Conservation (phyloP, 2,797 vertebrate species). For the Neosilurus mollespiculum region DNA sequence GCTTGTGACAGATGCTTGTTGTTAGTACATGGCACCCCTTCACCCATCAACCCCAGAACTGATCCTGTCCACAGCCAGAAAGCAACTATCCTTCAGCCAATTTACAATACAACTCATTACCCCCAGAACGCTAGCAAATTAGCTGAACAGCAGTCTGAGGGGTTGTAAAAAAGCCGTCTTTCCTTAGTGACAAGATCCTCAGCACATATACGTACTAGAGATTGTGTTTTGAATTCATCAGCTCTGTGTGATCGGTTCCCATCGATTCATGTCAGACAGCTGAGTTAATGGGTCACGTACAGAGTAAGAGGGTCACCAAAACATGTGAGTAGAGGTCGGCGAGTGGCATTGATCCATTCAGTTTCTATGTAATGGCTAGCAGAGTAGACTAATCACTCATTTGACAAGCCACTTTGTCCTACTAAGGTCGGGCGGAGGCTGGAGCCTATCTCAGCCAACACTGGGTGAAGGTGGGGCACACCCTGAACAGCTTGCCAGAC, state of each 20-base stretch:
- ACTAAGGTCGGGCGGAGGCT: no score
- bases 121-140: background rate
- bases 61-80: constrained; percentile 29
- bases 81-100: constrained; percentile 20
- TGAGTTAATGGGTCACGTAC: constrained; percentile 17
- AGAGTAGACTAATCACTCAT: background rate
- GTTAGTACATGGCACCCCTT: constrained; percentile 38
- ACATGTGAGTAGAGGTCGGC: background rate
- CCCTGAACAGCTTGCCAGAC: no score
- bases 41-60: constrained; percentile 13
- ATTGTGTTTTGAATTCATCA: no score
- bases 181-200: background rate
- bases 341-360: background rate
- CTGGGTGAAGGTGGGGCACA: no score
- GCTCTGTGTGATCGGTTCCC: background rate
- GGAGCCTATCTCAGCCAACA: no score
- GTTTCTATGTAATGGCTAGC: background rate
- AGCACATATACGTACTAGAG: background rate
- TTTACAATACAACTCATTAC: constrained; percentile 4
- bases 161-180: background rate
- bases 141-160: background rate
- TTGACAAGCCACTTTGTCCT: no score
- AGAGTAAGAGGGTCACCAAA: background rate
- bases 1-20: constrained; percentile 27
- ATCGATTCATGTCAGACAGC: constrained; percentile 18